Evolutionary conservation across 2,888 invertebrate genomes (phyloP).

Genomic region (Tortricodes alternella): DNA sequence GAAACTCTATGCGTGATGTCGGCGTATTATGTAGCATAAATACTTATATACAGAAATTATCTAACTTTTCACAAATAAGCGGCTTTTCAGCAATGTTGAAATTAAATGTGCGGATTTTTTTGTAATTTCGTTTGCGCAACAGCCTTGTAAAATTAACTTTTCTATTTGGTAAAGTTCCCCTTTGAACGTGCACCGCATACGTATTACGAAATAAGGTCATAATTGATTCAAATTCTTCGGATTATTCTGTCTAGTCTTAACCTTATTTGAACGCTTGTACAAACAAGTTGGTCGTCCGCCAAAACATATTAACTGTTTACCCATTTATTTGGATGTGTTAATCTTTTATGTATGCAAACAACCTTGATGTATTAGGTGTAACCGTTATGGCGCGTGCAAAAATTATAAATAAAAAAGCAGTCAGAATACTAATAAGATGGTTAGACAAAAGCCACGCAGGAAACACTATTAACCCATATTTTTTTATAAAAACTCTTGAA

Average conservation of each 20-base stretch:
- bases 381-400: slow-evolving; percentile 23
- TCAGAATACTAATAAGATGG: slow-evolving; percentile 25
- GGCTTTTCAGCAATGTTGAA: neutral
- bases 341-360: slow-evolving; percentile 11
- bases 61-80: neutral
- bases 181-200: slow-evolving; percentile 2
- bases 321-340: slow-evolving; percentile 10
- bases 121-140: neutral
- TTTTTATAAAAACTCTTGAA: slow-evolving; percentile 14
- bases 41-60: neutral
- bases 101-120: neutral
- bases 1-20: neutral
- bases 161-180: slow-evolving; percentile 10
- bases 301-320: slow-evolving; percentile 16
- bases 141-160: slow-evolving; percentile 7
- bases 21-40: too few relatives aligned
- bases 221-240: slow-evolving; percentile 13
- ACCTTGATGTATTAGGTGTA: slow-evolving; percentile 22
- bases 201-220: slow-evolving; percentile 16
- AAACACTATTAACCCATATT: slow-evolving; percentile 23
- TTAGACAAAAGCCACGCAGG: slow-evolving; percentile 12
- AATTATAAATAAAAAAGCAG: slow-evolving; percentile 20
- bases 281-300: slow-evolving; percentile 3
- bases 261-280: slow-evolving; percentile 4
- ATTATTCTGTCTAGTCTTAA: slow-evolving; percentile 14